Base-by-base conservation (phyloP, 2,888 invertebrate genomes). In the Tinea trinotella region DNA sequence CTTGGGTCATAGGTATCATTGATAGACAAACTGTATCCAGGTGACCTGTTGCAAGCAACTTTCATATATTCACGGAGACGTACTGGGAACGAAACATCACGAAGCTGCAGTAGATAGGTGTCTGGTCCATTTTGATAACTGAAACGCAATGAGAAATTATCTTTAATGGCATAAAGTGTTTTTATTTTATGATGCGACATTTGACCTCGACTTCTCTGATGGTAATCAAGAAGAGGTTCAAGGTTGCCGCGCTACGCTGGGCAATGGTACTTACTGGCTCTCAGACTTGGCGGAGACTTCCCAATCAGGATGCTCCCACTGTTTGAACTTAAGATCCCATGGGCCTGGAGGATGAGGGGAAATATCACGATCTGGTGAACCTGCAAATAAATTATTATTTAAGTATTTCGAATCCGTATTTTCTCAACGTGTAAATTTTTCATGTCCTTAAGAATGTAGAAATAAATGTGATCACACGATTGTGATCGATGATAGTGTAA, bases 101-200 rank as follows among this genome's bases (percentile, higher is more conserved):
- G 90, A 13, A 98, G 88, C 71, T 98, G 98, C 44, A 99, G 89
- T 5, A 99, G 86, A 74, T 98, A 97, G 1, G 98, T 98, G 73
- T 99, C 98, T 0, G 98, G 98, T 0, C 99, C 98, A 76, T 95
- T 93, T 84, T 98, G 97, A 81, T 98, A 98, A 68, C 96, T 96
- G 66, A 19, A 48, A 52, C 18, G 7, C 20, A 18, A 9, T 30
- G 53, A n/a, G n/a, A 12, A 24, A 34, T n/a, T 35, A 52, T 57
- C 18, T 34, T 13, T 9, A 52, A 5, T 6, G 13, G 17, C 9
- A 40, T 35, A 2, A 36, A 5, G 20, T 18, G 7, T 46, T 54
- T 50, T 50, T 9, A 13, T n/a, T n/a, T n/a, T n/a, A n/a, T n/a
- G n/a, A n/a, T n/a, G n/a, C n/a, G n/a, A n/a, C n/a, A n/a, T n/a